phyloP scores from a whole-genome alignment of 2,797 vertebrate species.

The Bucorvus abyssinicus region DNA sequence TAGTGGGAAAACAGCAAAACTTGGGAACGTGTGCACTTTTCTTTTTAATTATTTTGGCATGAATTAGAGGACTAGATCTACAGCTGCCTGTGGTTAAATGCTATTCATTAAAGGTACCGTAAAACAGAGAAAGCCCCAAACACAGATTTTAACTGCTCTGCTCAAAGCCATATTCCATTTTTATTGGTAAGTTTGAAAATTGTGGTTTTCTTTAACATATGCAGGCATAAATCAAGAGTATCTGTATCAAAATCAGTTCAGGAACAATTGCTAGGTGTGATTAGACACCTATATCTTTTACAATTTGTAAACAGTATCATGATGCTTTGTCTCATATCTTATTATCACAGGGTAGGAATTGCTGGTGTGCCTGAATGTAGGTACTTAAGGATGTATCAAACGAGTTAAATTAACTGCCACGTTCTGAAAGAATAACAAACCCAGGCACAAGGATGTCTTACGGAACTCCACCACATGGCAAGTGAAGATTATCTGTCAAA shows the following conservation, averaged over 20 bases:
- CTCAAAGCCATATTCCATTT: not conserved
- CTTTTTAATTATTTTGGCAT: not conserved
- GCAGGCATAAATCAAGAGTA: not conserved
- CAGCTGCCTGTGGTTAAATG: not conserved
- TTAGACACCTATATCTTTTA: not conserved
- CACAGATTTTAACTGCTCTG: not conserved
- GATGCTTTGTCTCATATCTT: not conserved
- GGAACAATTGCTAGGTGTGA: not conserved
- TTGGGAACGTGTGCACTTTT: not conserved
- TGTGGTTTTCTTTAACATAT: not conserved
- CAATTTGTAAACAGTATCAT: not conserved
- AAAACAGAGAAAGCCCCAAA: not conserved
- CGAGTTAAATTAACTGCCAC: not conserved
- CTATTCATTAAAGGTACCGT: not conserved
- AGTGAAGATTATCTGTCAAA: not conserved
- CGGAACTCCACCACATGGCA: not conserved
- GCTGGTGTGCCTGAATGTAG: not conserved
- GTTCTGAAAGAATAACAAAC: not conserved
- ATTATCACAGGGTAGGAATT: not conserved
- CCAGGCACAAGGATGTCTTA: not conserved
- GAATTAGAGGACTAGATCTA: not conserved
- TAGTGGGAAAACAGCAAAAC: not conserved
- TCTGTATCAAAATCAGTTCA: not conserved
- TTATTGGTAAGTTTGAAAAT: not conserved
- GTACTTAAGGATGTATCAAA: not conserved